A percentile compares a stretch with the other conserved stretches of the same genome.
phyloP scores from a whole-genome alignment of 2,113 vertebrate genomes.

The Tyrannus savana region DNA sequence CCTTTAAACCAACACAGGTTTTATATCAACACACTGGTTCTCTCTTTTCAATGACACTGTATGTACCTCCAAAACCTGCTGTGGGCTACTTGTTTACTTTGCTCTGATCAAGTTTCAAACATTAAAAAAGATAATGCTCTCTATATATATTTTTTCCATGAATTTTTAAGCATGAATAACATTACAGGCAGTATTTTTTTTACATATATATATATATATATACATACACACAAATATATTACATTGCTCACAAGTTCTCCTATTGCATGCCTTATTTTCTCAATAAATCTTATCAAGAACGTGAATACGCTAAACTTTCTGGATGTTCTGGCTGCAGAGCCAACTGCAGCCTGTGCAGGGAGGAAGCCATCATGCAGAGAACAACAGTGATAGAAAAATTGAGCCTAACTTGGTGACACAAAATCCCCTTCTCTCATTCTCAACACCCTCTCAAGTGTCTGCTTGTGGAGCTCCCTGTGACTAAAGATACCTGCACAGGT shows the following conservation, averaged over 20 bases:
- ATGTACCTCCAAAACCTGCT: slow-evolving; percentile 17
- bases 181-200: background rate
- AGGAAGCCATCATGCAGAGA: background rate
- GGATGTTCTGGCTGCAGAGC: background rate
- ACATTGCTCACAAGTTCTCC: background rate
- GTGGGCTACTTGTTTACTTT: slow-evolving; percentile 2
- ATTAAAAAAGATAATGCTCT: slow-evolving; percentile 1
- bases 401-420: background rate
- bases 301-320: background rate
- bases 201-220: background rate
- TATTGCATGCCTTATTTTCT: background rate
- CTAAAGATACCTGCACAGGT: background rate
- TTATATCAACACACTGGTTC: slow-evolving; percentile 46
- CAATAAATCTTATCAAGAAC: background rate
- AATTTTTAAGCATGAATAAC: slow-evolving; percentile 14
- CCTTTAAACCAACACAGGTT: slow-evolving; percentile 64
- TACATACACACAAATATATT: background rate
- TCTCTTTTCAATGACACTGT: slow-evolving; percentile 33
- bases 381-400: background rate
- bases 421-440: background rate
- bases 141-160: background rate
- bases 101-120: slow-evolving; percentile 21
- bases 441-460: background rate
- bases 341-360: background rate
- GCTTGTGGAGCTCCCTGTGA: background rate